phyloP scores from a whole-genome alignment of 2,797 vertebrate species.

The Sternarchorhynchus goeldii region DNA sequence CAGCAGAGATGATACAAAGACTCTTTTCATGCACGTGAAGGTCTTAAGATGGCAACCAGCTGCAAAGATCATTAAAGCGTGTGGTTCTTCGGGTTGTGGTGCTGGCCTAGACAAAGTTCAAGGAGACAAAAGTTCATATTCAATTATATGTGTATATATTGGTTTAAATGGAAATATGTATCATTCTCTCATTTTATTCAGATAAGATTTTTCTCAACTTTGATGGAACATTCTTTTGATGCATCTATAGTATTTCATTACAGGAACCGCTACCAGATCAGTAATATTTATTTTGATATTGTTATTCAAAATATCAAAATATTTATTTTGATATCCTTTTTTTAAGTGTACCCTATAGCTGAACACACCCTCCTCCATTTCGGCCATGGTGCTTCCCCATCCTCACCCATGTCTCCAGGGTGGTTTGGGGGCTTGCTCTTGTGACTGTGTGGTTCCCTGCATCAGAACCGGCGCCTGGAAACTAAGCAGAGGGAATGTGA shows the following conservation, averaged over 20 bases:
- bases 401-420: background rate
- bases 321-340: too few relatives aligned
- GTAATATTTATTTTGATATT: too few relatives aligned
- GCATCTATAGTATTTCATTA: too few relatives aligned
- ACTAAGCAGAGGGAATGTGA: constrained; percentile 36
- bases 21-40: constrained; percentile 53
- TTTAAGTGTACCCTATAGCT: too few relatives aligned
- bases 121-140: constrained; percentile 26
- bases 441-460: background rate
- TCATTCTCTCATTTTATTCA: too few relatives aligned
- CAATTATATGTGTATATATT: too few relatives aligned
- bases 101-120: constrained; percentile 45
- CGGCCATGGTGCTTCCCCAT: too few relatives aligned
- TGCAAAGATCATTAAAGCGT: constrained; percentile 54
- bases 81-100: constrained; percentile 45
- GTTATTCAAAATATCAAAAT: too few relatives aligned
- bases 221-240: too few relatives aligned
- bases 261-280: too few relatives aligned
- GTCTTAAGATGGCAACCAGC: constrained; percentile 55
- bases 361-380: too few relatives aligned
- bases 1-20: constrained; percentile 42
- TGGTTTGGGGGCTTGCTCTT: constrained; percentile 14
- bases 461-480: constrained; percentile 25
- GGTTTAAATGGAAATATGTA: background rate
- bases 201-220: too few relatives aligned